Conservation (phyloP, 2,797 vertebrate genomes). For the Sarcophilus harrisii region DNA sequence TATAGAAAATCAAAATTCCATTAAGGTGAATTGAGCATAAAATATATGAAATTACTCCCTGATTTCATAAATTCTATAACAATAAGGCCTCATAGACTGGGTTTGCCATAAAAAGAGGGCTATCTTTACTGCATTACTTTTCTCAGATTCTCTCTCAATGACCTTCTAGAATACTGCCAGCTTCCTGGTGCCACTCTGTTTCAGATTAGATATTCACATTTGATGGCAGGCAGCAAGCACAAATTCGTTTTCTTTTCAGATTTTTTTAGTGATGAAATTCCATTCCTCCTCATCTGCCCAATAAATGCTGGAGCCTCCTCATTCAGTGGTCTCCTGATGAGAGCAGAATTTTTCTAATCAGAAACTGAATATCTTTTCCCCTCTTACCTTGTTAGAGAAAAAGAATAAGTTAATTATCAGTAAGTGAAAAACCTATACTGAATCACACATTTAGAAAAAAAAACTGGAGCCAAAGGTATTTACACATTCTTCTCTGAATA, state of each 20-base stretch:
- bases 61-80: constrained; percentile 41
- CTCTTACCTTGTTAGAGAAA: constrained; percentile 17
- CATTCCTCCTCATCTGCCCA: constrained; percentile 5
- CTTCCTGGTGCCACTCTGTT: constrained; percentile 3
- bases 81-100: constrained; percentile 29
- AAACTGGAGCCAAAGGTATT: not conserved
- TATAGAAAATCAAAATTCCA: constrained; percentile 32
- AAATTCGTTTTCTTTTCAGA: constrained; percentile 4
- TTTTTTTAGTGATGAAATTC: constrained; percentile 49
- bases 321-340: constrained; percentile 19
- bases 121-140: not conserved
- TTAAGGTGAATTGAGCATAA: constrained; percentile 42
- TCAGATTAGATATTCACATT: constrained; percentile 28
- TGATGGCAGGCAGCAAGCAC: constrained; percentile 42
- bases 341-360: constrained; percentile 20
- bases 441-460: not conserved
- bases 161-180: constrained; percentile 29
- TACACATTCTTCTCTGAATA: not conserved
- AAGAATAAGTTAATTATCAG: not conserved
- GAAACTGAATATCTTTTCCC: not conserved
- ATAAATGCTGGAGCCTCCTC: constrained; percentile 36
- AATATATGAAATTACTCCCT: constrained; percentile 27
- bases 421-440: not conserved
- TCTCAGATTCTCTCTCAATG: not conserved
- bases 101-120: constrained; percentile 26